Conservation (phyloP, 2,888 invertebrate species). For the Liodrosophila aerea region DNA sequence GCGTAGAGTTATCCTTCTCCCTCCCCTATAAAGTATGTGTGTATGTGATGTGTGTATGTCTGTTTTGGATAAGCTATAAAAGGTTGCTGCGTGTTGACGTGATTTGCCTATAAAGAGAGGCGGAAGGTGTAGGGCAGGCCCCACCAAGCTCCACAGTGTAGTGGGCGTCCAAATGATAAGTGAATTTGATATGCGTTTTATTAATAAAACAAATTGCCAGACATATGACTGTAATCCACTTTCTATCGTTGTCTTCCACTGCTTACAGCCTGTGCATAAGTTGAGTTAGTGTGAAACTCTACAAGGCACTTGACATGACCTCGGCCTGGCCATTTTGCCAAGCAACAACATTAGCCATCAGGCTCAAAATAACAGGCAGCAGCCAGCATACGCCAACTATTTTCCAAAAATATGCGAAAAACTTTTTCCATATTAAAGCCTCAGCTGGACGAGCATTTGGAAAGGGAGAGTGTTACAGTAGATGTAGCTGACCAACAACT, state of each 20-base stretch:
- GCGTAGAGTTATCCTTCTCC: slow-evolving; percentile 12
- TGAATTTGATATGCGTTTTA: slow-evolving; percentile 62
- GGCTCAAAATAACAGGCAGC: slow-evolving; percentile 5
- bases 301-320: slow-evolving; percentile 24
- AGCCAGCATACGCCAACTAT: slow-evolving; percentile 53
- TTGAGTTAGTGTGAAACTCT: slow-evolving; percentile 38
- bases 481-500: slow-evolving; percentile 48
- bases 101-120: slow-evolving; percentile 51
- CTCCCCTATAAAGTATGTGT: neutral
- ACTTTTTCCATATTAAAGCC: slow-evolving; percentile 62
- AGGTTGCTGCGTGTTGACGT: slow-evolving; percentile 55
- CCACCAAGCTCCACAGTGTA: slow-evolving; percentile 13
- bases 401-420: slow-evolving; percentile 58
- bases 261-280: slow-evolving; percentile 47
- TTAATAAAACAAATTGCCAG: slow-evolving; percentile 61
- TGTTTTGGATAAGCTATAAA: slow-evolving; percentile 59
- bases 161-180: too few species aligned
- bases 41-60: slow-evolving; percentile 19
- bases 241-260: neutral
- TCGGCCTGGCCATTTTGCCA: slow-evolving; percentile 41
- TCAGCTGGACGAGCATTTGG: slow-evolving; percentile 21
- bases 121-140: slow-evolving; percentile 6
- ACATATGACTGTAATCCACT: slow-evolving; percentile 40
- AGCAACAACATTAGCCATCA: slow-evolving; percentile 27
- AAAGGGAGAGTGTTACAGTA: neutral